phyloP scores from a whole-genome alignment of 92 coral and sea anemone species.

The Umimayanthus chanpuru region DNA sequence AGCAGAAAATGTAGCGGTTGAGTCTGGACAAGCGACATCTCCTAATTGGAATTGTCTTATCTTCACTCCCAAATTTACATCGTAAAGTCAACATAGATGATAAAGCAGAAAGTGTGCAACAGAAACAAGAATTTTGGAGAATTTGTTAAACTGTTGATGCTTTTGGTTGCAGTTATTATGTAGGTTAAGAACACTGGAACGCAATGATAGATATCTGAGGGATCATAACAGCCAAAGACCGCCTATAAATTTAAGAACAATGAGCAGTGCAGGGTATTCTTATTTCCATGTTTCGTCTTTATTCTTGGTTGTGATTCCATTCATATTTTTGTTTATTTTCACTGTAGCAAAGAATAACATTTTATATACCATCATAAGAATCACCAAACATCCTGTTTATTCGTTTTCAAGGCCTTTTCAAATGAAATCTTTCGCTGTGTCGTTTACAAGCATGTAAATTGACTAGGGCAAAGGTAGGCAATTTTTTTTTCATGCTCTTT shows the following conservation, averaged over 20 bases:
- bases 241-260: slow-evolving; percentile 26
- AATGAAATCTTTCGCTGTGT: neutral
- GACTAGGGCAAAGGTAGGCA: neutral
- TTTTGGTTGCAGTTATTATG: slow-evolving; percentile 44
- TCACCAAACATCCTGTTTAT: slow-evolving; percentile 37
- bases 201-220: slow-evolving; percentile 3
- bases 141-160: slow-evolving; percentile 29
- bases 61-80: neutral
- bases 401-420: neutral
- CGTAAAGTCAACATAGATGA: neutral
- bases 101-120: slow-evolving; percentile 22
- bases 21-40: neutral
- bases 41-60: neutral
- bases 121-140: slow-evolving; percentile 38
- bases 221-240: slow-evolving; percentile 35
- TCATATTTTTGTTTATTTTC: slow-evolving; percentile 40
- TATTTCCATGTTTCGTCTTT: neutral
- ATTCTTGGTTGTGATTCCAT: slow-evolving; percentile 25
- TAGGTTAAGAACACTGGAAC: slow-evolving; percentile 35
- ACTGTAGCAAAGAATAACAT: slow-evolving; percentile 29
- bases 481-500: slow-evolving; percentile 4
- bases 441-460: neutral
- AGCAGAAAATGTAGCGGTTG: neutral
- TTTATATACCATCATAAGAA: slow-evolving; percentile 15
- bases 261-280: neutral